These are phyloP conservation scores for Apostichopus parvimensis DNA, from an alignment of 35 echinoderm and acorn worm genomes.

Conservation along the genomic window DNA sequence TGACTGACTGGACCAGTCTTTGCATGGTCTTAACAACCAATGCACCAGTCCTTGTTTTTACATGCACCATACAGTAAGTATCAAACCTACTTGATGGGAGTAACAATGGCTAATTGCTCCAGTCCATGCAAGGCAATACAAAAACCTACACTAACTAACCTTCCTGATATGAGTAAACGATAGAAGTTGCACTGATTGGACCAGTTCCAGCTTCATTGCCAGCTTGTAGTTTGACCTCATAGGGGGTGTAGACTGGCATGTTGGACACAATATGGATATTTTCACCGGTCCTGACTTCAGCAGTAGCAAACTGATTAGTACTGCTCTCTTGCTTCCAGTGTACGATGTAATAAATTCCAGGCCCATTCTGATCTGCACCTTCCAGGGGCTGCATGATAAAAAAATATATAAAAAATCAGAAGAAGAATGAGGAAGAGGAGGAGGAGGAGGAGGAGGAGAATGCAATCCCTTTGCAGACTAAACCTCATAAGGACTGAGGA, in stretches of 20 bases:
- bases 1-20: too few relatives aligned
- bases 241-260: conserved; percentile 76
- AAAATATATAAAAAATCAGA: neutral
- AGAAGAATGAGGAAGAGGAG: neutral
- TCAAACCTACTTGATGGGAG: too few relatives aligned
- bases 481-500: too few relatives aligned
- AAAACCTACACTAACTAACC: conserved; percentile 43
- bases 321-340: conserved; percentile 54
- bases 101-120: too few relatives aligned
- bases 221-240: conserved; percentile 68
- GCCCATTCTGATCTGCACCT: conserved; percentile 68
- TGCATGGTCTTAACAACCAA: too few relatives aligned
- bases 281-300: neutral
- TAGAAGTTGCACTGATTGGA: conserved; percentile 48
- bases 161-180: conserved; percentile 81
- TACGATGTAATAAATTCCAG: conserved; percentile 65
- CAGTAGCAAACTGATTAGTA: conserved; percentile 1
- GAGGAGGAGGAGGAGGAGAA: too few relatives aligned
- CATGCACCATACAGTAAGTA: too few relatives aligned
- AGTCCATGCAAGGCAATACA: too few relatives aligned
- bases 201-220: conserved; percentile 61
- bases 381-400: conserved; percentile 55
- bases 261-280: conserved; percentile 34
- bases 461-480: too few relatives aligned
- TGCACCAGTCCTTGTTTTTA: too few relatives aligned